Conservation (phyloP, 2,113 vertebrate species). For the Halcyon malimbica region DNA sequence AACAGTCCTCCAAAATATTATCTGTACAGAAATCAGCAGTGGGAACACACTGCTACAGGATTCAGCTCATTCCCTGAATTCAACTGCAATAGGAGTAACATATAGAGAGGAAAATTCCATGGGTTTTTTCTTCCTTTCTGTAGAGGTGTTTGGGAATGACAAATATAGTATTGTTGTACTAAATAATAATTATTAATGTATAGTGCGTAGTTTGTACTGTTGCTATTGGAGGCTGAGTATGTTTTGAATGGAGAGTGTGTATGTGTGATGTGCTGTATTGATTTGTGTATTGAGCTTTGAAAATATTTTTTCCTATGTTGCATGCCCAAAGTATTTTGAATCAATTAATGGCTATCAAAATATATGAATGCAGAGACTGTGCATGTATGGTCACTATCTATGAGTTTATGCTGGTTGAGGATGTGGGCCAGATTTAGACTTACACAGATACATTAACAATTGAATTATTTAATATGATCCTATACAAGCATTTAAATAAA, state of each 20-base stretch:
- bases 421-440: neutral
- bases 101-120: neutral
- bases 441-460: neutral
- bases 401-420: neutral
- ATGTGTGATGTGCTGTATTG: neutral
- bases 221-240: neutral
- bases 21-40: neutral
- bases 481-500: neutral
- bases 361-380: neutral
- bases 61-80: neutral
- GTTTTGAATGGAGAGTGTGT: neutral
- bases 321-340: neutral
- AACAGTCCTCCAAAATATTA: neutral
- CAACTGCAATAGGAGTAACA: neutral
- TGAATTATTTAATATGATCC: neutral
- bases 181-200: neutral
- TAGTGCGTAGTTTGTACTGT: neutral
- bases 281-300: neutral
- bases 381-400: neutral
- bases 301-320: neutral
- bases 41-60: neutral
- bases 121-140: neutral
- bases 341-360: neutral
- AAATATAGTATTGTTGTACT: neutral
- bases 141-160: neutral